These are phyloP conservation scores for Sciurus vulgaris DNA, from an alignment of 2,797 vertebrate species.

Conservation along the genomic window DNA sequence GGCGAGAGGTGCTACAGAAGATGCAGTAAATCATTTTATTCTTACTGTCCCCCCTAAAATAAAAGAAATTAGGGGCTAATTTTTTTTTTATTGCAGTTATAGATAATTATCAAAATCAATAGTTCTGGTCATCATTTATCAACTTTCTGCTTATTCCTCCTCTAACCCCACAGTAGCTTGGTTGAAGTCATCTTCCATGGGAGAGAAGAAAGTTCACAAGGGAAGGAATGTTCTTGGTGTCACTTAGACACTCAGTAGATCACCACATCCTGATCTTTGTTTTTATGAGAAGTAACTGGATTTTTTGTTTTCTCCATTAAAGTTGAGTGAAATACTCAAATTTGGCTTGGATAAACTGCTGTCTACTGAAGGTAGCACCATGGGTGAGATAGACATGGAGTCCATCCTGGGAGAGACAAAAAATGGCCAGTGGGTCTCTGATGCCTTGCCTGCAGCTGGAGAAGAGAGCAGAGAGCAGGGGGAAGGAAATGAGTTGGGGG, in stretches of 20 bases:
- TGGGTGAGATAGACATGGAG: conserved; percentile 90
- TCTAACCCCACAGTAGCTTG: no score
- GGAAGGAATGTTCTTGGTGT: background rate
- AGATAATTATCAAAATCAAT: background rate
- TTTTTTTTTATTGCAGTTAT: background rate
- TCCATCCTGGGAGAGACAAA: conserved; percentile 92
- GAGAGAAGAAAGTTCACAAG: background rate
- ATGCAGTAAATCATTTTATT: background rate
- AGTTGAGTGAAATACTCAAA: conserved; percentile 96
- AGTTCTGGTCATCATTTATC: background rate
- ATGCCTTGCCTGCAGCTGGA: no score
- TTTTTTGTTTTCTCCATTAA: conserved; percentile 70
- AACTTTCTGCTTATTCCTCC: background rate
- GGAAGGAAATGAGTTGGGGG: no score
- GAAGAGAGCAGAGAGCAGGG: no score
- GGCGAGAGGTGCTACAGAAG: background rate
- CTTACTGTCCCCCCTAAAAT: background rate
- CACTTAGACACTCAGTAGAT: no score
- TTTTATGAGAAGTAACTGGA: conserved; percentile 23
- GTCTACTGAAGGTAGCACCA: conserved; percentile 92
- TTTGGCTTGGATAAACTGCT: conserved; percentile 95
- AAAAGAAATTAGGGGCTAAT: background rate
- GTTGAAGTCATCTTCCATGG: no score
- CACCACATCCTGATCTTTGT: background rate
- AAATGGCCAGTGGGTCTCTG: no score